phyloP scores from a whole-genome alignment of 2,113 vertebrate species.

The Pterocles orientalis region DNA sequence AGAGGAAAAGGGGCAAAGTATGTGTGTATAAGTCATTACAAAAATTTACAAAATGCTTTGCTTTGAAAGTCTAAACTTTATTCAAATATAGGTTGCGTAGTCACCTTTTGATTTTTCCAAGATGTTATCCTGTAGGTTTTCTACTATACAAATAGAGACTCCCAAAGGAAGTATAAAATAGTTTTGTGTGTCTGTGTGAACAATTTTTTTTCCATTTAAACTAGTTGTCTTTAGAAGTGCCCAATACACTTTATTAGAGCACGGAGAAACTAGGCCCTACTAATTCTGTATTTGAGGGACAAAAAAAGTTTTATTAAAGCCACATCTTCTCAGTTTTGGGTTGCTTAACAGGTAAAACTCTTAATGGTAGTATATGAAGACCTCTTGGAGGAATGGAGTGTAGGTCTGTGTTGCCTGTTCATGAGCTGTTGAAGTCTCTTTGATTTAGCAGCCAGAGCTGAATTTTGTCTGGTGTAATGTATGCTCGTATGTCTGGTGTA shows the following conservation, averaged over 20 bases:
- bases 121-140: not conserved
- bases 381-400: not conserved
- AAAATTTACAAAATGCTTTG: not conserved
- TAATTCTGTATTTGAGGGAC: not conserved
- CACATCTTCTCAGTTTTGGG: not conserved
- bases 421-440: not conserved
- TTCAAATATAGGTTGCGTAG: not conserved
- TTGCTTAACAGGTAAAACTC: not conserved
- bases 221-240: not conserved
- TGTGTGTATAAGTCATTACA: not conserved
- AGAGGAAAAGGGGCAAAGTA: not conserved
- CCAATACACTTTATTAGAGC: not conserved
- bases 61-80: constrained; percentile 29
- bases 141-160: not conserved
- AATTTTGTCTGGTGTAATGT: not conserved
- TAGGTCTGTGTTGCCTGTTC: not conserved
- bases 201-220: not conserved
- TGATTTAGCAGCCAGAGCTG: not conserved
- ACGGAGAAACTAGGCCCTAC: not conserved
- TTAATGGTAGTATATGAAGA: not conserved
- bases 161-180: not conserved
- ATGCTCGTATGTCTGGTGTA: not conserved
- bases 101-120: constrained; percentile 6
- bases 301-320: not conserved
- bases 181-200: not conserved